Base-by-base conservation (phyloP, 2,113 vertebrate genomes). In the Axis porcinus region DNA sequence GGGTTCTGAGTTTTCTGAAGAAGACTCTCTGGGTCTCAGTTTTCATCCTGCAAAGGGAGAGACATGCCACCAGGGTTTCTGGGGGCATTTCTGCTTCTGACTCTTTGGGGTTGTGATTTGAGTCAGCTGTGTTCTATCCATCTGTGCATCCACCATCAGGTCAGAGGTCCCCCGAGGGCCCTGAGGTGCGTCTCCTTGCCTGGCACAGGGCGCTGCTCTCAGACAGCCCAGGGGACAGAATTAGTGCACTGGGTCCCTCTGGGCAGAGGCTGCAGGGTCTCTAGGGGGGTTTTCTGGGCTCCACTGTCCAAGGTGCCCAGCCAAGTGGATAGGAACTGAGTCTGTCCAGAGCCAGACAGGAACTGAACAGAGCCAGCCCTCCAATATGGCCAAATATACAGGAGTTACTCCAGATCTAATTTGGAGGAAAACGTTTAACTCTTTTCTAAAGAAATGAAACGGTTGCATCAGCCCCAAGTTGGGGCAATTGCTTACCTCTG, bases 41-140 rank as follows among this genome's bases (percentile, higher is more conserved):
- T 2, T 74, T 50, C 4, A 27, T 12, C 33, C n/a, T 81, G 13
- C 15, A 5, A 21, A 52, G 13, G 3, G 14, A 23, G 6, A 7
- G 5, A 3, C 1, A 13, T 0, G 12, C 1, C 47, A 33, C 1
- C 0, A 45, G 78, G 81, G 1, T 2, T 7, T 5, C 76, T 4
- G 4, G 1, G 13, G 7, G 2, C 8, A 13, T 60, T 92, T 54
- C 17, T 47, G 40, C 5, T 15, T 30, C 30, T 7, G 13, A 62
- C 43, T 14, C 16, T 21, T 17, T 2, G 7, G 4, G 28, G 28
- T 54, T 83, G 86, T 3, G 52, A 30, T 7, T 13, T 4, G 15
- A 67, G 45, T 43, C 45, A 47, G n/a, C 43, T 50, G 9, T 5
- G 60, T 8, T 62, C 10, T 8, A 6, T 3, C 5, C 6, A 6